A percentile compares a stretch with the other conserved stretches of the same genome.
Evolutionary conservation across 2,888 invertebrate genomes (phyloP).

Genomic region (Tipula confusa): DNA sequence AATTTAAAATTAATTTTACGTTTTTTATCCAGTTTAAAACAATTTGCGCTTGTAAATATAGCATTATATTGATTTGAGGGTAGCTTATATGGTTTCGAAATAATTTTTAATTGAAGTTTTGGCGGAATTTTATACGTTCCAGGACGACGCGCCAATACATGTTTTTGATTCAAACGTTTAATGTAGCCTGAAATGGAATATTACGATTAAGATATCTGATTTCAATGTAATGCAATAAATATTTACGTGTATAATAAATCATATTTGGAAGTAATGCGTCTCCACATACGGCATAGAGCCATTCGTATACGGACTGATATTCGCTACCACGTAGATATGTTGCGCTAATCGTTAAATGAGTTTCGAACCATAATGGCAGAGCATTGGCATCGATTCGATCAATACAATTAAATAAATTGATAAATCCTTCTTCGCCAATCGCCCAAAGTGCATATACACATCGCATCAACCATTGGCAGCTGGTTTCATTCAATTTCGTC

Average conservation of each 20-base stretch:
- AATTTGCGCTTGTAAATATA: neutral
- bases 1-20: neutral
- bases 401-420: slow-evolving; percentile 47
- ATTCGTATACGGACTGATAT: slow-evolving; percentile 48
- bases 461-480: slow-evolving; percentile 43
- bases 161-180: slow-evolving; percentile 40
- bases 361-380: slow-evolving; percentile 43
- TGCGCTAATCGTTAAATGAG: slow-evolving; percentile 44
- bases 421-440: slow-evolving; percentile 47
- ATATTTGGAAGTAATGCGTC: slow-evolving; percentile 46
- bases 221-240: neutral
- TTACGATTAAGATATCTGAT: neutral
- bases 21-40: neutral
- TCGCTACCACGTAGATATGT: slow-evolving; percentile 44
- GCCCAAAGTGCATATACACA: slow-evolving; percentile 44
- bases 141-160: slow-evolving; percentile 38
- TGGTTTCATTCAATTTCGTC: neutral
- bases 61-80: neutral
- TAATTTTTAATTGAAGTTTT: slow-evolving; percentile 42
- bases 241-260: slow-evolving; percentile 38
- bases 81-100: slow-evolving; percentile 40
- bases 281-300: slow-evolving; percentile 46
- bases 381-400: slow-evolving; percentile 42
- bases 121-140: slow-evolving; percentile 42
- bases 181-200: slow-evolving; percentile 38